Evolutionary conservation across 2,888 invertebrate genomes (phyloP), one percentile per base, ranked within the genome.

Genomic region (Silvanus unidentatus): DNA sequence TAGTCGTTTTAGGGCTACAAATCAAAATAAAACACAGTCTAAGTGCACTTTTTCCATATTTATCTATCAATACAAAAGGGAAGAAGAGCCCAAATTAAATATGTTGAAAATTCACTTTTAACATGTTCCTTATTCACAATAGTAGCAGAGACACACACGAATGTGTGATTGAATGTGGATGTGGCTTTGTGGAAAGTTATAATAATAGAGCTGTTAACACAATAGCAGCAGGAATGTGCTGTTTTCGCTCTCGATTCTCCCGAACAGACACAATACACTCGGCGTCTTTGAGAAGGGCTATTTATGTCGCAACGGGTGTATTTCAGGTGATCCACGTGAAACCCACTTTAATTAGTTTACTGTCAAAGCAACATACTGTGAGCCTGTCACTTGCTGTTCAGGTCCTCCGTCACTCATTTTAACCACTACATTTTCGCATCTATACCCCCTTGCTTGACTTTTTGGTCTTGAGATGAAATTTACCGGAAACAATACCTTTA

Each of bases 311-410:
- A 51, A 39, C 58, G 54, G 58, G 57, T 52, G 55, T 8, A 22
- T 48, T 60, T 59, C 63, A 63, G 63, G 63, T 63, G 60, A 62
- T 61, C 60, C 58, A 54, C 60, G 58, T 60, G 60, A 61, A 60
- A 59, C 54, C 53, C 55, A 54, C 58, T 63, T 63, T 63, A 64
- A 64, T 64, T 64, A 63, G 62, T 63, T 62, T 58, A 55, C 61
- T 62, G 64, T 62, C 63, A 63, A 59, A 62, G 59, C 60, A 55
- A 58, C 60, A 58, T 57, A 55, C 54, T 55, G 55, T 40, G 53
- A n/a, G n/a, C 48, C 51, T 58, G 59, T 47, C 49, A 47, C 32
- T 32, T 12, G 11, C 32, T 12, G 32, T 32, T 32, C 3, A 32
- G 10, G 5, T 32, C 32, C 32, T 32, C 32, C 32, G 10, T 5